A percentile compares a stretch with the other conserved stretches of the same genome.
Conservation (phyloP, 2,113 vertebrate species). For the Spizaetus ornatus region DNA sequence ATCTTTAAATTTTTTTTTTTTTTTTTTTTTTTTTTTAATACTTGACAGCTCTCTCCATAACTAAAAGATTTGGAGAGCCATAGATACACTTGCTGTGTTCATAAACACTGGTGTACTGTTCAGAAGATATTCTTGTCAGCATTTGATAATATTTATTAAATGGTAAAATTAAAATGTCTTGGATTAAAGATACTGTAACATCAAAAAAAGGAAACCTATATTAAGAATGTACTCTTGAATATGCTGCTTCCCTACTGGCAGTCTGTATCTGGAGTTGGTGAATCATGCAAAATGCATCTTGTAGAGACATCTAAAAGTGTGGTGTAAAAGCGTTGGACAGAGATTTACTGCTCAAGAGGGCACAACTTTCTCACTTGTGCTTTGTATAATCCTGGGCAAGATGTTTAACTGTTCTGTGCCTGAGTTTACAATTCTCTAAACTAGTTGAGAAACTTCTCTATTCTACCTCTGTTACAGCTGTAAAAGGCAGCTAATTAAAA, state of each 20-base stretch:
- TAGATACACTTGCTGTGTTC: not conserved
- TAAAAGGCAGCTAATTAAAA: not conserved
- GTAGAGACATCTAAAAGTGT: not conserved
- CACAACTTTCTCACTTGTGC: not conserved
- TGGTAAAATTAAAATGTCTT: not conserved
- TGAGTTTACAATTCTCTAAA: not conserved
- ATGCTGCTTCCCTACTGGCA: not conserved
- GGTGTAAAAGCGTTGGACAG: not conserved
- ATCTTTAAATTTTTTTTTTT: not conserved
- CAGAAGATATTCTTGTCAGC: not conserved
- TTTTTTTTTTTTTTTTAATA: not conserved
- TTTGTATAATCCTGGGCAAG: not conserved
- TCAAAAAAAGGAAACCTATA: not conserved
- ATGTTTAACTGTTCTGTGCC: not conserved
- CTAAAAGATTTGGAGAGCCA: not conserved
- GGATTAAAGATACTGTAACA: not conserved
- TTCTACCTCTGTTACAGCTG: not conserved
- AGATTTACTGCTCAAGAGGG: not conserved
- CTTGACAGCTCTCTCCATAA: not conserved
- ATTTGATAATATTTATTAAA: not conserved
- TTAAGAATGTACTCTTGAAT: not conserved
- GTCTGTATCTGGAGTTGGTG: not conserved
- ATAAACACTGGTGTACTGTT: not conserved
- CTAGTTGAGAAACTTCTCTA: not conserved
- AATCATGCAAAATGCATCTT: not conserved